Percentiles rank a stretch among this genome's conserved stretches.
Evolutionary conservation across 2,888 invertebrate genomes (phyloP).

Genomic region (Hesperia comma): DNA sequence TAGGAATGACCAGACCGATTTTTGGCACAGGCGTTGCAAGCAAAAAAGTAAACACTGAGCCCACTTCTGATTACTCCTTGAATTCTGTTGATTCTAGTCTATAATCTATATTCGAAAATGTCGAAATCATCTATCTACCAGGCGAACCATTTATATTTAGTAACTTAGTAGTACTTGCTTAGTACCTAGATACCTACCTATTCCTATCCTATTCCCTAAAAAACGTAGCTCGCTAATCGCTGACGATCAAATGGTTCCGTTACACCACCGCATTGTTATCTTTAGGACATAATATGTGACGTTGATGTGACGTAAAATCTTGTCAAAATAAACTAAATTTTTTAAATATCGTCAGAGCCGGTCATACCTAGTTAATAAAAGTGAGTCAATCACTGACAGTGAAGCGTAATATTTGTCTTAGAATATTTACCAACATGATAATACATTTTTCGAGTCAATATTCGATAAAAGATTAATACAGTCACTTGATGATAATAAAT

Average conservation of each 20-base stretch:
- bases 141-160: no score
- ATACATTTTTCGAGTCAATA: neutral
- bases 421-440: neutral
- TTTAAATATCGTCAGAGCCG: constrained; percentile 9
- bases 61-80: no score
- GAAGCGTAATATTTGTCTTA: neutral
- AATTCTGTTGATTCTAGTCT: no score
- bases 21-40: no score
- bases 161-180: no score
- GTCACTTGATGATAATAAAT: no score
- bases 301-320: constrained; percentile 15
- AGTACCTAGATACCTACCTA: no score
- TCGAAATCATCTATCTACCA: no score
- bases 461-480: neutral
- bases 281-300: constrained; percentile 40
- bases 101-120: no score
- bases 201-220: no score
- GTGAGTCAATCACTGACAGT: neutral
- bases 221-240: neutral
- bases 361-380: neutral
- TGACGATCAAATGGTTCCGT: neutral
- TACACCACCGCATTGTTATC: constrained; percentile 44
- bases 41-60: no score
- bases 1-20: no score
- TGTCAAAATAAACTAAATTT: constrained; percentile 23